phyloP scores from a whole-genome alignment of 2,888 invertebrate species.

The Stenurella melanura region DNA sequence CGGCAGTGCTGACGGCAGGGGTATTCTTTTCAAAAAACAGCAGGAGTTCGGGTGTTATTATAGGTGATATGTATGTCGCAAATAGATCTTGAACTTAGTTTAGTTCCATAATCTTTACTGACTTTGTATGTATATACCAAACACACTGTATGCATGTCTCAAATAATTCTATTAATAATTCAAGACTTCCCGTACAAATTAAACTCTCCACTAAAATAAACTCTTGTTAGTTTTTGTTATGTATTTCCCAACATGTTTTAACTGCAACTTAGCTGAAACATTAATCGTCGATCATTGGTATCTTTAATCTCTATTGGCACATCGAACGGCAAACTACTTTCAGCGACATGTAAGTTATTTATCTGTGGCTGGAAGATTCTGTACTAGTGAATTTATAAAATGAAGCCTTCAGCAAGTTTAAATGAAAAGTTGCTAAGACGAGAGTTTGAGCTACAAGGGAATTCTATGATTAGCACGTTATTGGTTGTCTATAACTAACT shows the following conservation, averaged over 20 bases:
- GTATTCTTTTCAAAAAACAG: too few relatives aligned
- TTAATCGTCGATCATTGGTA: neutral
- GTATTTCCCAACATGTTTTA: neutral
- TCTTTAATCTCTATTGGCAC: neutral
- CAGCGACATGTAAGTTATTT: conserved; percentile 1
- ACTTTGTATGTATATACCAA: too few relatives aligned
- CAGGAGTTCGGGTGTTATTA: too few relatives aligned
- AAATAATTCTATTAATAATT: too few relatives aligned
- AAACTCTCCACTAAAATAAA: too few relatives aligned
- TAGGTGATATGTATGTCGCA: too few relatives aligned
- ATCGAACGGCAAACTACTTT: neutral
- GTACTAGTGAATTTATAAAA: conserved; percentile 27
- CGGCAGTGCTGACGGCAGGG: too few relatives aligned
- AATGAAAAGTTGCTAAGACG: conserved; percentile 15
- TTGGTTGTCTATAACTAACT: conserved; percentile 14
- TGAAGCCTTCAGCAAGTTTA: conserved; percentile 19
- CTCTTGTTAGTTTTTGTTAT: neutral
- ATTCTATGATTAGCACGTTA: conserved; percentile 16
- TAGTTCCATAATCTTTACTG: too few relatives aligned
- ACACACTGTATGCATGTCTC: too few relatives aligned
- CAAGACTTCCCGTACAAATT: too few relatives aligned
- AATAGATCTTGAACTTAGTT: too few relatives aligned
- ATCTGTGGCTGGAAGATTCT: conserved; percentile 10
- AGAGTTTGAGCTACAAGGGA: conserved; percentile 2
- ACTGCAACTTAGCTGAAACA: neutral